These are phyloP conservation scores for Mastacembelus armatus DNA, from an alignment of 2,797 vertebrate genomes.

Conservation along the genomic window DNA sequence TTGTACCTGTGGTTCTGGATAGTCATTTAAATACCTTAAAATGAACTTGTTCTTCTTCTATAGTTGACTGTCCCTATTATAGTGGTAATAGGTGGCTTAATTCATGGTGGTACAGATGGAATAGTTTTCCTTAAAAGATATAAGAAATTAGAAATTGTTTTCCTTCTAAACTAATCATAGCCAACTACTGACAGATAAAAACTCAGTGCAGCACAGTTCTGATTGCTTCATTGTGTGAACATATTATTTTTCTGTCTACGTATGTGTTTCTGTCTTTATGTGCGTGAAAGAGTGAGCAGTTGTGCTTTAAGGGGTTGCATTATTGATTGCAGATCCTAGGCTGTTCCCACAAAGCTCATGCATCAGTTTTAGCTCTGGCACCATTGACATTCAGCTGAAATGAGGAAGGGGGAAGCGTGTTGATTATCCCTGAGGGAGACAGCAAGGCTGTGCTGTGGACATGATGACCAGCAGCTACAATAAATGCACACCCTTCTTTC, in stretches of 20 bases:
- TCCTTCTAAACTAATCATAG: not conserved
- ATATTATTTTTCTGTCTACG: conserved; percentile 34
- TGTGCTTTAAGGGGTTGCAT: conserved; percentile 41
- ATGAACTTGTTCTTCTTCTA: too few relatives aligned
- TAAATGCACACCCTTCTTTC: conserved; percentile 25
- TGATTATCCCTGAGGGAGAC: conserved; percentile 70
- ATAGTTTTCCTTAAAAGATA: not conserved
- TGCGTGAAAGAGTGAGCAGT: conserved; percentile 29
- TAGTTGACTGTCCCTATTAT: too few relatives aligned
- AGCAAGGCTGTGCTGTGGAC: conserved; percentile 49
- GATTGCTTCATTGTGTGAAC: conserved; percentile 14
- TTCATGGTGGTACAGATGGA: not conserved
- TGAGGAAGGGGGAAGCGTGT: conserved; percentile 44
- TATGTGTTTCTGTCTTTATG: conserved; percentile 37
- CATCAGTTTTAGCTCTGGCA: conserved; percentile 68
- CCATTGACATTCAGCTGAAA: conserved; percentile 75
- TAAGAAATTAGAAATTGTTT: not conserved
- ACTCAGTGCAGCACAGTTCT: not conserved
- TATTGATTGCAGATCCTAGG: conserved; percentile 68
- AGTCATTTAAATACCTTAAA: too few relatives aligned
- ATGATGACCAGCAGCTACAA: conserved; percentile 50
- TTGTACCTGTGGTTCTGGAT: not conserved
- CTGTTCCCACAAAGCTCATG: conserved; percentile 55
- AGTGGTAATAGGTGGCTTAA: not conserved
- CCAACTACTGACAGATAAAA: not conserved